These are phyloP conservation scores for Exephanes ischioxanthus DNA, from an alignment of 2,888 invertebrate genomes.

Conservation along the genomic window DNA sequence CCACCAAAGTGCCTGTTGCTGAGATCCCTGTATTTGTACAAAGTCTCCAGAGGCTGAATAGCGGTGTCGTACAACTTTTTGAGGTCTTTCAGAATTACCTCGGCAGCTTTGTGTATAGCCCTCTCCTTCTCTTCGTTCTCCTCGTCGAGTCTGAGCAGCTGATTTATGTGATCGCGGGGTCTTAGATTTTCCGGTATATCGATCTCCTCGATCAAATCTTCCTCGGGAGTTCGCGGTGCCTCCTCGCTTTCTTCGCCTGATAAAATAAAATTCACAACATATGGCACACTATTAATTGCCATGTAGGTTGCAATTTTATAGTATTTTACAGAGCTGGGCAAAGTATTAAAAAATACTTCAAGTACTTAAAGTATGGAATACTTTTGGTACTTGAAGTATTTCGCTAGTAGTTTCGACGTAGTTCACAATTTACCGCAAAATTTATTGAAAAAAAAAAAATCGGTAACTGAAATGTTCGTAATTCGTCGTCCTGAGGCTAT, in stretches of 20 bases:
- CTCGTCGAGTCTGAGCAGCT: conserved; percentile 92
- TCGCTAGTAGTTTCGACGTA: too few species aligned
- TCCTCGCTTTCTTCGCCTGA: conserved; percentile 68
- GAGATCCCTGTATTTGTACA: conserved; percentile 96
- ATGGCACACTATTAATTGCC: neutral
- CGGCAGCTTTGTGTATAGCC: conserved; percentile 90
- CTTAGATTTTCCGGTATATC: conserved; percentile 92
- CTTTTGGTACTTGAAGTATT: too few species aligned
- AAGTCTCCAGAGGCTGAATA: conserved; percentile 95
- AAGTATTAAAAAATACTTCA: too few species aligned
- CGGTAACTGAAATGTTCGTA: too few species aligned
- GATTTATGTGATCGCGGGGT: conserved; percentile 92
- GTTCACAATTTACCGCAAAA: too few species aligned
- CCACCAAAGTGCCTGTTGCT: conserved; percentile 96
- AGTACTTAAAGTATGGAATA: neutral
- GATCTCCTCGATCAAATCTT: conserved; percentile 88
- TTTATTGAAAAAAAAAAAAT: too few species aligned
- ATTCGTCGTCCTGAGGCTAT: too few species aligned
- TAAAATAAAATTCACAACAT: neutral
- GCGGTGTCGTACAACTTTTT: conserved; percentile 94
- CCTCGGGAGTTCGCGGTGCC: conserved; percentile 84
- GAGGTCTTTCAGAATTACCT: conserved; percentile 92
- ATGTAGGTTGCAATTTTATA: neutral
- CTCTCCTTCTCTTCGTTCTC: conserved; percentile 90
- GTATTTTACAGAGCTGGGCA: neutral